phyloP scores from a whole-genome alignment of 2,797 vertebrate species.

The Eupleurogrammus muticus region DNA sequence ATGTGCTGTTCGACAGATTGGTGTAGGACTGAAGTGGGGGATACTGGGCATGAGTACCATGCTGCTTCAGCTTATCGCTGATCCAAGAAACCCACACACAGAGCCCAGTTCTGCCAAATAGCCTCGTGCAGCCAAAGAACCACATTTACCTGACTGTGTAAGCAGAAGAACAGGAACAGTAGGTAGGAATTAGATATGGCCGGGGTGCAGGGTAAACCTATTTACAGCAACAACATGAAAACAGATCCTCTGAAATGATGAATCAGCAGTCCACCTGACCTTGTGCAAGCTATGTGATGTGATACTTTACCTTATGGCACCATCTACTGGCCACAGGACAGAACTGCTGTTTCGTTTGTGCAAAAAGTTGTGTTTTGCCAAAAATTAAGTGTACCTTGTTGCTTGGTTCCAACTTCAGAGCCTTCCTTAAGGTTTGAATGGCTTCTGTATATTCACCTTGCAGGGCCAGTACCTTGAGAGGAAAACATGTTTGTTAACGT shows the following conservation, averaged over 20 bases:
- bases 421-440: conserved; percentile 90
- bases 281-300: conserved; percentile 11
- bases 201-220: conserved; percentile 65
- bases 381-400: conserved; percentile 88
- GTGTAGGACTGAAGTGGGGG: conserved; percentile 69
- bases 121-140: conserved; percentile 53
- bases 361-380: neutral
- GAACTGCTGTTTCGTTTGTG: neutral
- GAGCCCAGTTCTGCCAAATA: conserved; percentile 51
- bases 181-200: conserved; percentile 62
- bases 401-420: conserved; percentile 93
- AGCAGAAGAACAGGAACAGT: conserved; percentile 57
- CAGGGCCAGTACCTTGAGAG: conserved; percentile 90
- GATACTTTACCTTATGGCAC: conserved; percentile 50
- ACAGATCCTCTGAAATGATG: conserved; percentile 76
- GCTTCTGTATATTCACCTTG: conserved; percentile 93
- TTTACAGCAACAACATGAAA: conserved; percentile 82
- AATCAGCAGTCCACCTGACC: conserved; percentile 69
- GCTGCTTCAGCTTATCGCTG: conserved; percentile 50
- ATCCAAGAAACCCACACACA: conserved; percentile 71
- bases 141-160: conserved; percentile 47
- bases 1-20: conserved; percentile 74
- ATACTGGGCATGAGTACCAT: conserved; percentile 59
- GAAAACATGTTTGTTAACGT: conserved; percentile 17
- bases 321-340: conserved; percentile 72